A percentile compares a stretch with the other conserved stretches of the same genome.
phyloP scores from a whole-genome alignment of 1,140 invertebrate species.

The Sycobia sp. region DNA sequence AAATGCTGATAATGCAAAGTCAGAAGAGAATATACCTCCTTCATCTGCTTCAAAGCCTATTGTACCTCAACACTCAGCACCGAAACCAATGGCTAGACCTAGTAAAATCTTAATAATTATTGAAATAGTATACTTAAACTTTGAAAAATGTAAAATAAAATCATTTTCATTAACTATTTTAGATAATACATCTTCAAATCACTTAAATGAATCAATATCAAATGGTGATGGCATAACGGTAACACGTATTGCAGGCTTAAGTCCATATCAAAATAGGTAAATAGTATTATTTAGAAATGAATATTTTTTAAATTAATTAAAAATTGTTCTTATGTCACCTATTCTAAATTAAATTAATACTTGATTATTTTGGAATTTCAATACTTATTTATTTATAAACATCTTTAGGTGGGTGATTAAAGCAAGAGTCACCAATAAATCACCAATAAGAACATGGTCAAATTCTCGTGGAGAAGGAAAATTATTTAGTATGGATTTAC shows the following conservation, averaged over 20 bases:
- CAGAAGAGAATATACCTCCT: slow-evolving; percentile 6
- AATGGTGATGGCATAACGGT: slow-evolving; percentile 41
- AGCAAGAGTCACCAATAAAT: slow-evolving; percentile 86
- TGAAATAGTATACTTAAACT: not conserved
- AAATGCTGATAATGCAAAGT: slow-evolving; percentile 39
- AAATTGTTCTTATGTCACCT: not conserved
- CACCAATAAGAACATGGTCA: slow-evolving; percentile 82
- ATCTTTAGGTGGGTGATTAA: slow-evolving; percentile 85
- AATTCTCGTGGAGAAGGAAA: slow-evolving; percentile 93
- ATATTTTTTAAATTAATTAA: not conserved
- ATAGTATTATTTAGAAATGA: slow-evolving; percentile 30
- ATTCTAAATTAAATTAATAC: not conserved
- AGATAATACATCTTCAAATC: slow-evolving; percentile 10
- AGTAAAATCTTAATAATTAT: slow-evolving; percentile 1
- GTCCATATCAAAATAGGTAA: slow-evolving; percentile 89
- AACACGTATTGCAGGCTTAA: slow-evolving; percentile 78
- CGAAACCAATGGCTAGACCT: not conserved
- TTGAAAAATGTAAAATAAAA: not conserved
- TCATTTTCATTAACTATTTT: not conserved
- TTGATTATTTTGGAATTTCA: no score
- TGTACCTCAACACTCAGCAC: slow-evolving; percentile 5
- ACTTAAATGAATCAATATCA: slow-evolving; percentile 35
- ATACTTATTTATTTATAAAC: slow-evolving; percentile 11
- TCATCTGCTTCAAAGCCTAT: slow-evolving; percentile 29
- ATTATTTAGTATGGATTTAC: slow-evolving; percentile 89